A percentile compares a stretch with the other conserved stretches of the same genome.
phyloP scores from a whole-genome alignment of 2,888 invertebrate species.

The Teleiodes luculella region DNA sequence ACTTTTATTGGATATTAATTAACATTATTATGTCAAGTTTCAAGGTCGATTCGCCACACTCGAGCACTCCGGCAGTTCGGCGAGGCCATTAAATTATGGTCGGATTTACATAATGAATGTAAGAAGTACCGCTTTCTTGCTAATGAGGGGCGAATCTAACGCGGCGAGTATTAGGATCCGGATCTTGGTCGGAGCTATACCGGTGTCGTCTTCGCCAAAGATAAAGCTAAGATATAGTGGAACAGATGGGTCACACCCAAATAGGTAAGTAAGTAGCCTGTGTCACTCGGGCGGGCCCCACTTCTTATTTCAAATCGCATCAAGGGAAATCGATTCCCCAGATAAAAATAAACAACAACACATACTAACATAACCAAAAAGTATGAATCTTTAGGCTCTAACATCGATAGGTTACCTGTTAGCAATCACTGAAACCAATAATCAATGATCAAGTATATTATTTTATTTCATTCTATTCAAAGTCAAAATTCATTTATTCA shows the following conservation, averaged over 20 bases:
- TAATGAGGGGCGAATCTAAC: conserved; percentile 26
- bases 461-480: too few species aligned
- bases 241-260: neutral
- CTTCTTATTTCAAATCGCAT: too few species aligned
- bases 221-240: neutral
- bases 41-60: conserved; percentile 28
- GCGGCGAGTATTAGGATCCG: conserved; percentile 25
- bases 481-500: too few species aligned
- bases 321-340: too few species aligned
- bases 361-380: too few species aligned
- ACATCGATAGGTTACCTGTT: too few species aligned
- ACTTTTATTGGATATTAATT: conserved; percentile 26
- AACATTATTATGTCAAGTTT: conserved; percentile 24
- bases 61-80: conserved; percentile 26
- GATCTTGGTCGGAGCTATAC: conserved; percentile 16
- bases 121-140: conserved; percentile 32
- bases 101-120: conserved; percentile 40
- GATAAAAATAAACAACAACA: too few species aligned
- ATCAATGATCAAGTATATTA: too few species aligned
- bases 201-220: conserved; percentile 11
- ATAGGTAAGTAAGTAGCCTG: too few species aligned
- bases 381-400: too few species aligned
- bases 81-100: conserved; percentile 13
- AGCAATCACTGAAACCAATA: too few species aligned
- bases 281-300: too few species aligned